A percentile compares a stretch with the other conserved stretches of the same genome.
Evolutionary conservation across 1,140 invertebrate species (phyloP).

Genomic region (Atta texana): DNA sequence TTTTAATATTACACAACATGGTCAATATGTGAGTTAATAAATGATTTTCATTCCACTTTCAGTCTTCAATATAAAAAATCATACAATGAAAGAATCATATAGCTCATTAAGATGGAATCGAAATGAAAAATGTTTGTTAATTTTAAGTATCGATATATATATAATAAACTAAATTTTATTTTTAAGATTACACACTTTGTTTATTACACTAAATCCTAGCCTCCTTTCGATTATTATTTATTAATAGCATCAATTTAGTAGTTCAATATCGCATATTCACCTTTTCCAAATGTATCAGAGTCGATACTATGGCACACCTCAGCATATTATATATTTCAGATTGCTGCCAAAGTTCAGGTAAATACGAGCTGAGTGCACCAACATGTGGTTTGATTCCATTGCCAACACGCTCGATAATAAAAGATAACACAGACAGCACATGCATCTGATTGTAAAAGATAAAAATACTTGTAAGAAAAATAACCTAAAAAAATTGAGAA

Average conservation of each 20-base stretch:
- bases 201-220: too few species aligned
- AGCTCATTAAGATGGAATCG: too few species aligned
- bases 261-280: constrained; percentile 82
- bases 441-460: constrained; percentile 89
- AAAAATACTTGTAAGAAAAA: constrained; percentile 44
- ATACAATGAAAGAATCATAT: too few species aligned
- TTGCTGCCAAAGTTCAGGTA: constrained; percentile 95
- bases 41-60: too few species aligned
- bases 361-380: constrained; percentile 91
- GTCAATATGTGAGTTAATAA: too few species aligned
- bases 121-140: too few species aligned
- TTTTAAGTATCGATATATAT: too few species aligned
- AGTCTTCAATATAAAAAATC: too few species aligned
- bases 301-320: constrained; percentile 95
- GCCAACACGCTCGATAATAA: constrained; percentile 95
- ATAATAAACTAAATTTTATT: too few species aligned
- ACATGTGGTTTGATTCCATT: constrained; percentile 91
- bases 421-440: constrained; percentile 95
- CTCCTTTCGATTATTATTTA: background rate
- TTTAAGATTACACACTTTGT: too few species aligned
- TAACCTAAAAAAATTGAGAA: constrained; percentile 39
- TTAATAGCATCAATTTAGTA: background rate
- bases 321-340: constrained; percentile 96
- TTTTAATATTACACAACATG: too few species aligned
- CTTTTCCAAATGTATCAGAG: constrained; percentile 93